Evolutionary conservation across 2,797 vertebrate species (phyloP).

Genomic region (Psittacula echo): DNA sequence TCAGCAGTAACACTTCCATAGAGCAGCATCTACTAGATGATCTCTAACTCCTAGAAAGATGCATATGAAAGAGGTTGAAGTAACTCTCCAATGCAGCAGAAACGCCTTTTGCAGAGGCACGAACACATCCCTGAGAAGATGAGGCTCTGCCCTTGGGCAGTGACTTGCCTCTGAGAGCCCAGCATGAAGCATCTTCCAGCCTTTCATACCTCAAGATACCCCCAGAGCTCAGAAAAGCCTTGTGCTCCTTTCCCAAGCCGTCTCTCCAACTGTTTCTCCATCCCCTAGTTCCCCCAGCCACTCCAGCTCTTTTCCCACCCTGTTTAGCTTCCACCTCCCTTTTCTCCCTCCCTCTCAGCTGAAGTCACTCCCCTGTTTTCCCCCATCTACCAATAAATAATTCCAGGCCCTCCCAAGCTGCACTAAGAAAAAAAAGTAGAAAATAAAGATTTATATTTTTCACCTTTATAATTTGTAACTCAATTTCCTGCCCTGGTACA

Average conservation of each 20-base stretch:
- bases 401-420: background rate
- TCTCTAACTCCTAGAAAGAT: background rate
- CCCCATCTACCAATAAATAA: background rate
- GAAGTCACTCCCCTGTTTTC: background rate
- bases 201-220: background rate
- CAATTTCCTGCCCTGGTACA: background rate
- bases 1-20: background rate
- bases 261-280: background rate
- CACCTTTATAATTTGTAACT: constrained; percentile 18
- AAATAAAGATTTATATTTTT: background rate
- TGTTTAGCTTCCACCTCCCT: background rate
- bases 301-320: background rate
- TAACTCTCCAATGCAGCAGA: fast-evolving
- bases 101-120: background rate
- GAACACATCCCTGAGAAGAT: fast-evolving
- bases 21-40: background rate
- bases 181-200: background rate
- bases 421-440: background rate
- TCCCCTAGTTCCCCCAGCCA: background rate
- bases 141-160: background rate
- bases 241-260: fast-evolving
- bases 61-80: fast-evolving
- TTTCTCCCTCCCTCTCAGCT: background rate
- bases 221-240: background rate
- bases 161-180: background rate